phyloP scores from a whole-genome alignment of 1,140 invertebrate genomes.

The Gryon sp. region DNA sequence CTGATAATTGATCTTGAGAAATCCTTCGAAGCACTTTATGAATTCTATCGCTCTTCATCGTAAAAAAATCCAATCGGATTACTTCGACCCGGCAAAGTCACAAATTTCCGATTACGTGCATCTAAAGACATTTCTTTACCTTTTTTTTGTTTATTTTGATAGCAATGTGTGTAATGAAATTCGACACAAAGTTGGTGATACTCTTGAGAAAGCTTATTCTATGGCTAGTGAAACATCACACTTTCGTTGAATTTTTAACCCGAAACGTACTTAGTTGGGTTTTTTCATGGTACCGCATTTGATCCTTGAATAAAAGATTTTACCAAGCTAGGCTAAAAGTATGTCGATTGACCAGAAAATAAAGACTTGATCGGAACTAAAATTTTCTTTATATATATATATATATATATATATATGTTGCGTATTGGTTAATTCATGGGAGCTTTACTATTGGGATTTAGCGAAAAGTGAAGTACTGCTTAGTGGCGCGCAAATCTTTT shows the following conservation, averaged over 20 bases:
- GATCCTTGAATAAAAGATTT: constrained; percentile 69
- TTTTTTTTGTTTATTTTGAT: too few species aligned
- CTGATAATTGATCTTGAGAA: too few species aligned
- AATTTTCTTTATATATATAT: too few species aligned
- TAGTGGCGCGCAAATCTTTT: constrained; percentile 30
- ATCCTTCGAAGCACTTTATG: too few species aligned
- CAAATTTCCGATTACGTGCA: neutral
- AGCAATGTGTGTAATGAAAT: constrained; percentile 4
- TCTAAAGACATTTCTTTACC: too few species aligned
- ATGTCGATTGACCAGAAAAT: constrained; percentile 46
- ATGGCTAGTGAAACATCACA: constrained; percentile 16
- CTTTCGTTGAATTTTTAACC: constrained; percentile 20
- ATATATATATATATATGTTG: constrained; percentile 62
- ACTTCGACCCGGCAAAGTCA: too few species aligned
- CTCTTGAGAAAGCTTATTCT: neutral
- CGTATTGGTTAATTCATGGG: constrained; percentile 72
- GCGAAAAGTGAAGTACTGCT: constrained; percentile 9
- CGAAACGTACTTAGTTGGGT: constrained; percentile 31
- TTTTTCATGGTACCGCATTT: constrained; percentile 22
- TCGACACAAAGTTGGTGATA: constrained; percentile 7
- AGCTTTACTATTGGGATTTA: constrained; percentile 39
- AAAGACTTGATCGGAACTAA: constrained; percentile 51
- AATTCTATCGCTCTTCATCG: too few species aligned
- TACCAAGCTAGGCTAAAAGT: constrained; percentile 44
- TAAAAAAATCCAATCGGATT: too few species aligned